These are phyloP conservation scores for Mus spicilegus DNA, from an alignment of 2,113 vertebrate species.

Conservation along the genomic window DNA sequence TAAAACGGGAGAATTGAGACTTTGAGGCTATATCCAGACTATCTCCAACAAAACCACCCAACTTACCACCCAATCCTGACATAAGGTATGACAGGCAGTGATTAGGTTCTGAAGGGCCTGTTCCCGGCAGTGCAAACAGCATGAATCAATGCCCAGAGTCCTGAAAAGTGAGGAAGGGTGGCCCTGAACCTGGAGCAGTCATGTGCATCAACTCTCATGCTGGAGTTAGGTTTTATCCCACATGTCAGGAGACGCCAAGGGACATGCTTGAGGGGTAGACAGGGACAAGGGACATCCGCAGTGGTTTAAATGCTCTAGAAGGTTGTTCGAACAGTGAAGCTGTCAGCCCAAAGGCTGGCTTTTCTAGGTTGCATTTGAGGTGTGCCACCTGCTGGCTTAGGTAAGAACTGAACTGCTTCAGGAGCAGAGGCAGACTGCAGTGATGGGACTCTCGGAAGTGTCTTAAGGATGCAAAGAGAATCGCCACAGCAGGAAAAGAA, in stretches of 20 bases:
- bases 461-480: background rate
- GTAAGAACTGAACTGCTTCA: background rate
- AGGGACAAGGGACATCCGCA: background rate
- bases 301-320: background rate
- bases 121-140: background rate
- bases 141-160: background rate
- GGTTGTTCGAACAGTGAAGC: too few species aligned
- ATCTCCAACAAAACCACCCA: background rate
- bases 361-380: background rate
- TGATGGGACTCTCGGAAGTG: too few species aligned
- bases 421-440: too few species aligned
- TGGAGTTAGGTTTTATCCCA: background rate
- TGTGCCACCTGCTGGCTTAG: background rate
- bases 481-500: background rate
- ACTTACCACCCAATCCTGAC: background rate
- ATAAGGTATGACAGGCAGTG: background rate
- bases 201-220: too few species aligned
- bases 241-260: background rate
- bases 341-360: rapidly evolving
- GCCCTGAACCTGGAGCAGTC: background rate
- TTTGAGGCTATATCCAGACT: background rate
- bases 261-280: background rate
- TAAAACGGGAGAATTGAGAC: background rate
- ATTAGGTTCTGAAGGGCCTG: background rate
- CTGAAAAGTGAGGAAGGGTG: background rate